Percentiles rank a stretch among this genome's conserved stretches.
phyloP scores from a whole-genome alignment of 2,113 vertebrate species.

The Seriola rivoliana region DNA sequence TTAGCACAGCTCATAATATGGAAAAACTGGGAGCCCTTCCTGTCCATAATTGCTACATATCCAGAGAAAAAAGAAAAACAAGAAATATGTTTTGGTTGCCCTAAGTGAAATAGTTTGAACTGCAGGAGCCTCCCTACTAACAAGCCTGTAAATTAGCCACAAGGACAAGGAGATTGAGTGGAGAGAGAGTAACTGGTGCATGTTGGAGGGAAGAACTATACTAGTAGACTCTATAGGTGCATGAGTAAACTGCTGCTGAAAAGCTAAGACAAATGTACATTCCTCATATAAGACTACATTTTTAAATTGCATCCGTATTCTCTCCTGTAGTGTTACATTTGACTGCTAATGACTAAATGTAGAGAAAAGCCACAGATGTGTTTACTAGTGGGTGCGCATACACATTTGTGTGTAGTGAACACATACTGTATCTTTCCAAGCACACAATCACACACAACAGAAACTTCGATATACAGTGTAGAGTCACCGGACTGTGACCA shows the following conservation, averaged over 20 bases:
- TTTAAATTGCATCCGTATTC: conserved; percentile 8
- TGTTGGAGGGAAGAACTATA: conserved; percentile 51
- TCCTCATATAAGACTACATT: conserved; percentile 14
- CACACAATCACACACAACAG: conserved; percentile 22
- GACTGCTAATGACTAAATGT: conserved; percentile 12
- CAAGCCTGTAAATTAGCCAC: conserved; percentile 71
- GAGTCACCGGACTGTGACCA: conserved; percentile 66
- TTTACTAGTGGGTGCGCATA: neutral
- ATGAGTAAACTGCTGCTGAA: conserved; percentile 39
- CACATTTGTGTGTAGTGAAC: conserved; percentile 6
- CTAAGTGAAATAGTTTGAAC: conserved; percentile 69
- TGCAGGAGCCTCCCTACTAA: conserved; percentile 65
- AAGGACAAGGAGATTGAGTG: conserved; percentile 44
- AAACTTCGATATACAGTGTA: conserved; percentile 24
- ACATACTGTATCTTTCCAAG: conserved; percentile 15
- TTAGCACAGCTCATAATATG: conserved; percentile 86
- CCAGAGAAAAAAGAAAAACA: conserved; percentile 62
- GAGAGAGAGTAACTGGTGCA: conserved; percentile 26
- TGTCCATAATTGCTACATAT: conserved; percentile 86
- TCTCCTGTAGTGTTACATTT: conserved; percentile 24
- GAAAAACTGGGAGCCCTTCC: conserved; percentile 85
- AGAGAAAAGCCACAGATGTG: neutral
- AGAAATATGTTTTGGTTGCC: conserved; percentile 58
- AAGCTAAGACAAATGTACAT: conserved; percentile 31
- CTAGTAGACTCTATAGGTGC: conserved; percentile 1